Conservation (phyloP, 2,797 vertebrate genomes). For the Coccyzus lansbergi region DNA sequence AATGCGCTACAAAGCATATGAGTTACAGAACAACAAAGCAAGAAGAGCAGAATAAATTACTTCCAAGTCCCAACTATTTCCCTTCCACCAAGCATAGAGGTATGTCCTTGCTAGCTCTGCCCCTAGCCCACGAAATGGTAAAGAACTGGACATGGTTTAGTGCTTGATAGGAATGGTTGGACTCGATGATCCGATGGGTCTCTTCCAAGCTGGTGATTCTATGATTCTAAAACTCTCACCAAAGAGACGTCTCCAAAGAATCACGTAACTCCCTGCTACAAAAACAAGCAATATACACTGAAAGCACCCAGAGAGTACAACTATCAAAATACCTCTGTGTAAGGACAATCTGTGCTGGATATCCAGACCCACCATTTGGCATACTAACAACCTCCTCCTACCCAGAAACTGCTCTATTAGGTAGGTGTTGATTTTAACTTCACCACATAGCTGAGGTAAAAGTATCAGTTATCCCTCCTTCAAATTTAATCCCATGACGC, state of each 20-base stretch:
- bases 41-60: neutral
- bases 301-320: fast-evolving
- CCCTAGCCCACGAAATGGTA: fast-evolving
- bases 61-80: neutral
- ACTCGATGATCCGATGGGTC: too few relatives aligned
- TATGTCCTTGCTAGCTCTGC: neutral
- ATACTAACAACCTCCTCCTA: neutral
- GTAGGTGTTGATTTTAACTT: neutral
- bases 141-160: too few relatives aligned
- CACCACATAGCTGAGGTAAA: neutral
- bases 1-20: neutral
- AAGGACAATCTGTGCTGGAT: neutral
- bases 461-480: neutral
- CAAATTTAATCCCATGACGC: neutral
- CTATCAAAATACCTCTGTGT: neutral
- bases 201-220: too few relatives aligned
- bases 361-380: neutral
- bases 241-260: neutral
- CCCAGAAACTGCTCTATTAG: neutral
- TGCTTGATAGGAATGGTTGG: too few relatives aligned
- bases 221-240: too few relatives aligned
- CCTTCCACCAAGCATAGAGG: neutral
- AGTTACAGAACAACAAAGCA: neutral
- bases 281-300: neutral
- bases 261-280: neutral